Base-by-base conservation (phyloP, 2,888 invertebrate species). In the Chloroclystis v-ata region DNA sequence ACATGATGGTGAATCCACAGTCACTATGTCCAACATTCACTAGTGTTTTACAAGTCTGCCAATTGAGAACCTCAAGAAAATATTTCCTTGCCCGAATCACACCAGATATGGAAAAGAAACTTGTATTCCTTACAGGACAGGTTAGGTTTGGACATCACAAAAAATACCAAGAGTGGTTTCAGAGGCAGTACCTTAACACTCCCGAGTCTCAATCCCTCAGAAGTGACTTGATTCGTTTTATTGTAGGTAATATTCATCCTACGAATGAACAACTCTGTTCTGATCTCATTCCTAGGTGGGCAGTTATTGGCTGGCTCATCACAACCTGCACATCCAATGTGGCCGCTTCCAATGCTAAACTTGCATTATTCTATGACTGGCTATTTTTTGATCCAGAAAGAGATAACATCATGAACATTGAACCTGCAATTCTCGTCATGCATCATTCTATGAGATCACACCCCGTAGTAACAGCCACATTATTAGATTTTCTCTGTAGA, bases 331-430 rank as follows among this genome's bases (percentile, higher is more conserved):
- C 96, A 28, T 95, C 95, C 33, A 93, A 92, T 70, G 95, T 96
- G 26, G 95, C 96, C 35, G 94, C 95, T 47, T 94, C 96, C 40
- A 96, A 96, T 89, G 95, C 96, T 35, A 97, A 97, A 82, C 82
- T 97, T 47, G 95, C 97, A 10, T 87, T 97, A 37, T 97, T 97
- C 79, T 97, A 95, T 78, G 97, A 97, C 78, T 97, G 97, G 97
- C 82, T 97, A 32, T 95, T 96, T 69, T 97, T 94, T 81, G 96
- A 97, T 65, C 91, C 95, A 12, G 95, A 95, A 60, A 94, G 94
- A 72, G 97, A 97, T 78, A 97, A 96, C 75, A 97, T 97, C 56
- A 97, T 97, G 97, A 97, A 97, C 78, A 97, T 97, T 62, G 97
- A 97, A 83, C 97, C 97, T 13, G 97, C 96, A 8, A 96, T 97